Conservation (phyloP, 1,140 invertebrate genomes). For the Drosophila leontia region DNA sequence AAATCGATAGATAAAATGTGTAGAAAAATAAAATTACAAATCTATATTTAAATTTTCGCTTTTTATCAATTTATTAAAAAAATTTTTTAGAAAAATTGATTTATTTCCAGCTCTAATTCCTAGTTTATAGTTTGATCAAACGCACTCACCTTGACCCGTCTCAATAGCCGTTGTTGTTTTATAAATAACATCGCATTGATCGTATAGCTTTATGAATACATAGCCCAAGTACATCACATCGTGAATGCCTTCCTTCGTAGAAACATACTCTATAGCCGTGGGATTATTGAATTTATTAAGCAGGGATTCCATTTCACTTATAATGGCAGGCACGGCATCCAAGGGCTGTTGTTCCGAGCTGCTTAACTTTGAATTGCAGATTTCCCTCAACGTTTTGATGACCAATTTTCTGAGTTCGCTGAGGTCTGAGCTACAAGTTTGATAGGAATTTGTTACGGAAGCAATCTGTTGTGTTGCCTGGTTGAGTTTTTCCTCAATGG, state of each 20-base stretch:
- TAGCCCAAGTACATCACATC: slow-evolving; percentile 61
- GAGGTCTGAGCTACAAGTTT: slow-evolving; percentile 39
- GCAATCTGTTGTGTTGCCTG: slow-evolving; percentile 46
- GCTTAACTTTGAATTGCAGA: slow-evolving; percentile 62
- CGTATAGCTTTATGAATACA: slow-evolving; percentile 61
- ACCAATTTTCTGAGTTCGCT: slow-evolving; percentile 48
- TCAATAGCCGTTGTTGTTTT: slow-evolving; percentile 70
- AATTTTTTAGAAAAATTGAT: too few species aligned
- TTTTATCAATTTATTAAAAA: too few species aligned
- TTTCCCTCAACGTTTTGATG: slow-evolving; percentile 55
- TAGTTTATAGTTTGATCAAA: too few species aligned
- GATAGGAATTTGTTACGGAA: slow-evolving; percentile 28
- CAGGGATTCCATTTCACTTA: slow-evolving; percentile 87
- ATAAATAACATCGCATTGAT: slow-evolving; percentile 70
- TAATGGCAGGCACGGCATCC: slow-evolving; percentile 86
- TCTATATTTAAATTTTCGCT: too few species aligned
- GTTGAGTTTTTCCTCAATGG: slow-evolving; percentile 38
- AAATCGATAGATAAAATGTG: too few species aligned
- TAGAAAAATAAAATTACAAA: too few species aligned
- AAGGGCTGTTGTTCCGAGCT: slow-evolving; percentile 52
- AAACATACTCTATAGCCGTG: slow-evolving; percentile 12
- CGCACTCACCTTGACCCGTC: slow-evolving; percentile 61
- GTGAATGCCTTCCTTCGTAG: slow-evolving; percentile 43
- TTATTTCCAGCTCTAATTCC: too few species aligned
- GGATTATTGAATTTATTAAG: slow-evolving; percentile 43